These are phyloP conservation scores for Heptranchias perlo DNA, from an alignment of 2,113 vertebrate genomes.

Conservation along the genomic window DNA sequence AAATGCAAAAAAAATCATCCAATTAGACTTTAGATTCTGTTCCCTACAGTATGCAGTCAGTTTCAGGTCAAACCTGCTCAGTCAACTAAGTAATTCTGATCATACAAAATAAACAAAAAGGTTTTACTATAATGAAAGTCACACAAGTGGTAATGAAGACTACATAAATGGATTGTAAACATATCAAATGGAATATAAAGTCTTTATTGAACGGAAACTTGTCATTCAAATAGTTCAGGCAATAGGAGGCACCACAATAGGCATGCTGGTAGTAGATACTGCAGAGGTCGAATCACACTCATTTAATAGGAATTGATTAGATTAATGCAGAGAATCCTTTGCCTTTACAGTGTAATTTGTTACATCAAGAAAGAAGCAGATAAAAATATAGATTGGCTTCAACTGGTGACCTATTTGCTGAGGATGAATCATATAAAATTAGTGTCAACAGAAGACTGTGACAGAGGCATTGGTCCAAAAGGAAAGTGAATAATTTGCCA, in stretches of 20 bases:
- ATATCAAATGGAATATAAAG: not conserved
- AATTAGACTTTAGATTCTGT: not conserved
- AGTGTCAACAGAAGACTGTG: not conserved
- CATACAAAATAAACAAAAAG: not conserved
- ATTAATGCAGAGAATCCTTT: not conserved
- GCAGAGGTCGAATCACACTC: not conserved
- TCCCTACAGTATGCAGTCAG: not conserved
- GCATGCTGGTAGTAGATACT: not conserved
- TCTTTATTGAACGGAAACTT: not conserved
- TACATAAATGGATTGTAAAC: not conserved
- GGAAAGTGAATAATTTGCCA: not conserved
- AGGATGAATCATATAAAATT: not conserved
- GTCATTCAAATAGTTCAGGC: not conserved
- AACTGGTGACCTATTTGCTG: not conserved
- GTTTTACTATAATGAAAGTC: too few species aligned
- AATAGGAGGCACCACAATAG: not conserved
- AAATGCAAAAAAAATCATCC: not conserved
- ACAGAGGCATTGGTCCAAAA: not conserved
- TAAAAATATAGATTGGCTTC: not conserved
- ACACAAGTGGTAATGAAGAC: not conserved
- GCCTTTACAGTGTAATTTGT: not conserved
- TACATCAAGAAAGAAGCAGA: not conserved
- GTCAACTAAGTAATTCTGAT: not conserved
- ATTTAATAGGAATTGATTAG: not conserved
- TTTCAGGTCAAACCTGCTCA: not conserved